Evolutionary conservation across 2,888 invertebrate genomes (phyloP), one percentile per base, ranked within the genome.

Genomic region (Asteroscopus sphinx): DNA sequence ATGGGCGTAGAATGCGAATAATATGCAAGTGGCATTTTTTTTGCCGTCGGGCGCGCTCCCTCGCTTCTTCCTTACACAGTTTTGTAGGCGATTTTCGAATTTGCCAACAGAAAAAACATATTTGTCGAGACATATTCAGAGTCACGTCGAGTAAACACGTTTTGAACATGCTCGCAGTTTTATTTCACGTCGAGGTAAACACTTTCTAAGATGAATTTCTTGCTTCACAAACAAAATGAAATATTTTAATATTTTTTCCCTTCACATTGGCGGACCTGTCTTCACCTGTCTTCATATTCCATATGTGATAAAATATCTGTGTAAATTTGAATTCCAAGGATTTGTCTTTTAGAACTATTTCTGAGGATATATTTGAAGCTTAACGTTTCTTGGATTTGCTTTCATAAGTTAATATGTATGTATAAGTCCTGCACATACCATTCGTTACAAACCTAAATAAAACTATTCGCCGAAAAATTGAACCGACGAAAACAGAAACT

Each of bases 201-300:
- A 89, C 82, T 85, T 87, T 85, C 87, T 87, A 90, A 90, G 85
- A 90, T 88, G 87, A 89, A 87, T 89, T 88, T 88, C 82, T 82
- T 81, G 79, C 79, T 88, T 81, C 77, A 83, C 87, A 90, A 89
- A 91, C 84, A 89, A 83, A 86, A 85, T 84, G 84, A 85, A 84
- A 82, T 85, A 85, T 87, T 88, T 88, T 85, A 85, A 86, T 85
- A 83, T 82, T 84, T 85, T 81, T 63, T 71, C 13, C 72, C 71
- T 81, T 82, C 76, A 80, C 77, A 73, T 70, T 68, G 59, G 65
- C 60, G 52, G 68, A 69, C n/a, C n/a, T n/a, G n/a, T n/a, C n/a
- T n/a, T n/a, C 76, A 79, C 73, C 76, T 73, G 74, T 68, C 72
- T 30, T 48, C 56, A 56, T 67, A 74, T 68, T 56, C 48, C 16